phyloP scores from a whole-genome alignment of 2,113 vertebrate species.

The Columba livia region DNA sequence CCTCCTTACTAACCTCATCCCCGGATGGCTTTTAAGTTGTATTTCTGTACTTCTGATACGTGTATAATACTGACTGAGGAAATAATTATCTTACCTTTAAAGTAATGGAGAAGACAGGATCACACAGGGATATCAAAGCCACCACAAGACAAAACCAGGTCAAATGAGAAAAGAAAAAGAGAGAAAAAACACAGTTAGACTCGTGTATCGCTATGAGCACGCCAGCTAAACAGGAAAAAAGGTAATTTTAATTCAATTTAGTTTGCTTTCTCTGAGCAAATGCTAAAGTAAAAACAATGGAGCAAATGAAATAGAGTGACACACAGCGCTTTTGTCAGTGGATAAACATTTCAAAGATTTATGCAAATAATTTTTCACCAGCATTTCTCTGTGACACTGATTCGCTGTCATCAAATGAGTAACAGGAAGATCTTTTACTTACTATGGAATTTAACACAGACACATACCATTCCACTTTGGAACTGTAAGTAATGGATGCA shows the following conservation, averaged over 20 bases:
- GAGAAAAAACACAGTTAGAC: background rate
- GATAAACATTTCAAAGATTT: constrained; percentile 16
- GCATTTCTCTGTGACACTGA: background rate
- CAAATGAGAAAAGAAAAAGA: background rate
- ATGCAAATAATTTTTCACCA: constrained; percentile 2
- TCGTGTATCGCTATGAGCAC: background rate
- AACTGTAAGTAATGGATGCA: background rate
- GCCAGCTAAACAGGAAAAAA: background rate
- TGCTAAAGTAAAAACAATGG: background rate
- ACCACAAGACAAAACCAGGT: constrained; percentile 43
- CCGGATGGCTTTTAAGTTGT: background rate
- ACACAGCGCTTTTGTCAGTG: constrained; percentile 8
- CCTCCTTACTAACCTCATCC: background rate
- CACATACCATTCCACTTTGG: background rate
- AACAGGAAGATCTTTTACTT: background rate
- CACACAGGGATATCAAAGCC: constrained; percentile 33
- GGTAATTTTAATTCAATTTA: background rate
- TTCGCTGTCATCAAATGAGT: background rate
- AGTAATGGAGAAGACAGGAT: background rate
- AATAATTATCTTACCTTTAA: constrained; percentile 60
- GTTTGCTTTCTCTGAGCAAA: background rate
- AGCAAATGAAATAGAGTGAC: background rate
- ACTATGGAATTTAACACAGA: background rate
- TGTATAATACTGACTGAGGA: background rate
- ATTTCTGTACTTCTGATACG: background rate